These are phyloP conservation scores for Leuciscus waleckii DNA, from an alignment of 2,797 vertebrate genomes.

Conservation along the genomic window DNA sequence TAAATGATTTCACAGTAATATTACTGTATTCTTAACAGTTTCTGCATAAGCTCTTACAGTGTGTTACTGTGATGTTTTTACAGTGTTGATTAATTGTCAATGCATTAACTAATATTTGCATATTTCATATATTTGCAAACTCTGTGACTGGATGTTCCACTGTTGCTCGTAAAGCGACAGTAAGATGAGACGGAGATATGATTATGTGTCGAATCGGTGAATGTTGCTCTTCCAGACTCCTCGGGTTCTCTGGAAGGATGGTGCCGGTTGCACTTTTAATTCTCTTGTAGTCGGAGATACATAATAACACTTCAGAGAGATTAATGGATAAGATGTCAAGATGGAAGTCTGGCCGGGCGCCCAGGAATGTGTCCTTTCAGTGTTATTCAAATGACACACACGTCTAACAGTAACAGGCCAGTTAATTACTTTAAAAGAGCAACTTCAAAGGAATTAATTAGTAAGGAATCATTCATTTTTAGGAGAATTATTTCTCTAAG, in stretches of 20 bases:
- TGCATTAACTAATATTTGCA: neutral
- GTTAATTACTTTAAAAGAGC: neutral
- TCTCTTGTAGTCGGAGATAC: conserved; percentile 13
- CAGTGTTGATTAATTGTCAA: no score
- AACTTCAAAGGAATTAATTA: neutral
- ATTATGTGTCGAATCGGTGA: neutral
- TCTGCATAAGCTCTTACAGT: no score
- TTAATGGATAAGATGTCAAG: neutral
- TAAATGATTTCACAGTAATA: no score
- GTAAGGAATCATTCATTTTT: neutral
- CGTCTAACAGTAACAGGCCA: neutral
- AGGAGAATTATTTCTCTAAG: neutral
- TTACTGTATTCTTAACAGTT: no score
- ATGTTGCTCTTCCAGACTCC: conserved; percentile 24
- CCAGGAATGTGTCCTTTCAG: neutral
- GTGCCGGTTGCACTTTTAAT: conserved; percentile 7
- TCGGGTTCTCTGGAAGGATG: neutral
- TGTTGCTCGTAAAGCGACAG: neutral
- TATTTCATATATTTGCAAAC: no score
- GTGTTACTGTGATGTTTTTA: no score
- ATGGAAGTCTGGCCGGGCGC: neutral
- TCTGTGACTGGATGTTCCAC: neutral
- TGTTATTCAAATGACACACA: neutral
- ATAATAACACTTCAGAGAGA: neutral
- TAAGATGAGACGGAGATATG: neutral